Percentiles rank a stretch among this genome's conserved stretches.
phyloP scores from a whole-genome alignment of 30 jellyfish, hydroid and myxozoan species.

The Cassiopea xamachana region DNA sequence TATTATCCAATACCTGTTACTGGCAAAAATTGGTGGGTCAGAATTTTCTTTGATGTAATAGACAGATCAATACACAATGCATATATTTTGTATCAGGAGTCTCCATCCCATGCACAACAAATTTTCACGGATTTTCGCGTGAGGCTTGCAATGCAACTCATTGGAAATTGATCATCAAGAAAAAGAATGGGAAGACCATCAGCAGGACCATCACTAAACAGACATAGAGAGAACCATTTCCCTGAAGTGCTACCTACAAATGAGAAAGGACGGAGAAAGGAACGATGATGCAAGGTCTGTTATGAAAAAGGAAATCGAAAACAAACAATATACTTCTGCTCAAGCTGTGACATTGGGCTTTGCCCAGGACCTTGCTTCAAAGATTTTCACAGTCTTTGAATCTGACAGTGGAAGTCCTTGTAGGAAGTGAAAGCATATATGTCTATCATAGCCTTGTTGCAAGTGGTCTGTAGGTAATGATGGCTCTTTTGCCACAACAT shows the following conservation, averaged over 20 bases:
- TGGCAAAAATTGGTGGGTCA: constrained; percentile 73
- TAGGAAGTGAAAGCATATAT: not conserved
- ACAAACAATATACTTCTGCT: constrained; percentile 24
- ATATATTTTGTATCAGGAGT: constrained; percentile 41
- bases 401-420: not conserved
- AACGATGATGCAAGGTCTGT: constrained; percentile 28
- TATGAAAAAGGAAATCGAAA: constrained; percentile 10
- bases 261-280: constrained; percentile 13
- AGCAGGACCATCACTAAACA: constrained; percentile 7
- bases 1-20: constrained; percentile 61
- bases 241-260: constrained; percentile 10
- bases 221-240: constrained; percentile 26
- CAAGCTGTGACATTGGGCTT: constrained; percentile 53
- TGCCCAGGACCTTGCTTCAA: constrained; percentile 68
- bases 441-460: not conserved
- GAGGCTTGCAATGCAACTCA: constrained; percentile 22
- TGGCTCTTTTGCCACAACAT: not conserved
- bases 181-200: constrained; percentile 26
- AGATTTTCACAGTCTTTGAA: constrained; percentile 32
- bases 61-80: constrained; percentile 79
- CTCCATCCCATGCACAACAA: constrained; percentile 19
- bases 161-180: constrained; percentile 25
- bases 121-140: not conserved
- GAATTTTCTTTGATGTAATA: constrained; percentile 60
- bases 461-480: not conserved